Base-by-base conservation (phyloP, 2,113 vertebrate genomes). In the Bos indicus region DNA sequence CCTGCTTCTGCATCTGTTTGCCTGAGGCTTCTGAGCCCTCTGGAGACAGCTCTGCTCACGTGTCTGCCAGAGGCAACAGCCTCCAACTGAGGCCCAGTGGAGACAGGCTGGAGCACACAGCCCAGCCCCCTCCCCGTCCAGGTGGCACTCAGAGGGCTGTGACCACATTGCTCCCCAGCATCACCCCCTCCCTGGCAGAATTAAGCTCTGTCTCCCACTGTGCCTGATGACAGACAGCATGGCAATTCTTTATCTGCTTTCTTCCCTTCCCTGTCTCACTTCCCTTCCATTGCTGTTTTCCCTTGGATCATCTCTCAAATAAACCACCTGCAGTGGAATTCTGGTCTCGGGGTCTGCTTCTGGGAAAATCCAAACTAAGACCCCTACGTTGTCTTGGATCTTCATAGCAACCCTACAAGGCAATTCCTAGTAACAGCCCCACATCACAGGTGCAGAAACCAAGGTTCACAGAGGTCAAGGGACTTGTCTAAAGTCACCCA, bases 101-200 rank as follows among this genome's bases (percentile, higher is more conserved):
- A 64, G 83, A 19, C 13, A 52, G 11, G 48, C 48, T 52, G 78
- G 78, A 33, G 40, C 16, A 7, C 23, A 7, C 0, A 51, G 17
- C 46, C 52, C 12, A 1, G 60, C 15, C 67, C 59, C 59, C 89
- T 48, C 30, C 12, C 28, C 6, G 14, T 57, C 23, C 7, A 8
- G 48, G 7, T 3, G n/a, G 54, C 11, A 17, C 60, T 51, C 0
- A 1, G 54, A 43, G 36, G 8, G 14, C 2, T 2, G 5, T 21
- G 62, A 5, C 25, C 23, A 2, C 23, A 6, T 21, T 3, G 26
- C 17, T 28, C 46, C 64, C 43, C 17, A 12, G 51, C 8, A 48
- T 52, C 10, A 23, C 12, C 19, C 2, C 16, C 10, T 40, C 21
- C 21, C 6, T 9, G 46, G 64, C 30, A 33, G 88, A 28, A 62